Conservation (phyloP, 2,888 invertebrate genomes). For the Campaea margaritaria region DNA sequence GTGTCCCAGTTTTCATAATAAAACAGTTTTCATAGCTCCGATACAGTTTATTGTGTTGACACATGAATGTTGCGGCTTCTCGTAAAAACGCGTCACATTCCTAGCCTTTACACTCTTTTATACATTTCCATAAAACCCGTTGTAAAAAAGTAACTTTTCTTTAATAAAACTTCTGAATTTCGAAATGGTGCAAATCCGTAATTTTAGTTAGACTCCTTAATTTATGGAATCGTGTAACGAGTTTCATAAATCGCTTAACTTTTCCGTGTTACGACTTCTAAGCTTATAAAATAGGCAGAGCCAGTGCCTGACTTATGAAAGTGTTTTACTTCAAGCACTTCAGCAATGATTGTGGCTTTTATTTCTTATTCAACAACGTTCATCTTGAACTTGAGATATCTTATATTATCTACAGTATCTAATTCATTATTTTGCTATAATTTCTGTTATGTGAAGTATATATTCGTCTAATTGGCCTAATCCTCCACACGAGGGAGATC, state of each 20-base stretch:
- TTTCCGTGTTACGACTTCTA: slow-evolving; percentile 42
- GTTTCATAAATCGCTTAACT: slow-evolving; percentile 45
- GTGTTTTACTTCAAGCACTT: slow-evolving; percentile 24
- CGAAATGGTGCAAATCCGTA: slow-evolving; percentile 34
- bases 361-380: slow-evolving; percentile 16
- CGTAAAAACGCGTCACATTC: slow-evolving; percentile 39
- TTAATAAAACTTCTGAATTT: slow-evolving; percentile 43
- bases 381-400: not conserved
- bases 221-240: slow-evolving; percentile 46
- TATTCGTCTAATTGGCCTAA: too few relatives aligned
- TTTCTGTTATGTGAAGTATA: too few relatives aligned
- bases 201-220: slow-evolving; percentile 42
- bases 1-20: slow-evolving; percentile 44
- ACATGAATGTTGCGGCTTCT: slow-evolving; percentile 44
- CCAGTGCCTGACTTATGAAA: slow-evolving; percentile 33
- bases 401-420: too few relatives aligned
- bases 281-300: slow-evolving; percentile 41
- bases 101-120: slow-evolving; percentile 35
- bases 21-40: slow-evolving; percentile 46
- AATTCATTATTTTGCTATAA: too few relatives aligned
- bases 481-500: too few relatives aligned
- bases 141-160: slow-evolving; percentile 43
- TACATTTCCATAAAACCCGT: slow-evolving; percentile 21
- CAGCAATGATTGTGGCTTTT: slow-evolving; percentile 28
- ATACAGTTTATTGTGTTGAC: slow-evolving; percentile 49